Conservation (phyloP, 1,140 invertebrate genomes). For the Lasaia peninsularis region DNA sequence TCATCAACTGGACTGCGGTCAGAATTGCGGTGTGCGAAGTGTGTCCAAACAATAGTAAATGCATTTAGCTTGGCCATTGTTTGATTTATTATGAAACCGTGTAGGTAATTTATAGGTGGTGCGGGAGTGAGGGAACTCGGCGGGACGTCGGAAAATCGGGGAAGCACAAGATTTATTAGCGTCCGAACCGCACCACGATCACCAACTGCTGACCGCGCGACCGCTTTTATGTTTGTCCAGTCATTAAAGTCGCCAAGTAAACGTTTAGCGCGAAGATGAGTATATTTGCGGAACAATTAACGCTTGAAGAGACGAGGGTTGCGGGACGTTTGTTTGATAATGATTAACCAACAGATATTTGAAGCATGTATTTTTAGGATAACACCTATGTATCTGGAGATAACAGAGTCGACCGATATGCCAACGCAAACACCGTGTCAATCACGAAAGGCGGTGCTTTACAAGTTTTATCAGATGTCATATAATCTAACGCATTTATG, state of each 20-base stretch:
- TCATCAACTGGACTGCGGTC: constrained; percentile 36
- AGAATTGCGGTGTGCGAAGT: constrained; percentile 49
- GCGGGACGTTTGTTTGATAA: constrained; percentile 36
- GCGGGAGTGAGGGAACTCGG: constrained; percentile 42
- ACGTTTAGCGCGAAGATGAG: constrained; percentile 68
- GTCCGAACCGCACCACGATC: constrained; percentile 34
- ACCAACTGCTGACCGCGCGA: constrained; percentile 46
- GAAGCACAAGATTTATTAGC: constrained; percentile 69
- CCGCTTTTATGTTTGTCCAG: constrained; percentile 58
- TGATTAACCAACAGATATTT: constrained; percentile 29
- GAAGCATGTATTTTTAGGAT: constrained; percentile 33
- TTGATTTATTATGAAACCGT: constrained; percentile 69
- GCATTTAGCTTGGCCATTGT: constrained; percentile 66
- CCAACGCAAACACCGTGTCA: constrained; percentile 60
- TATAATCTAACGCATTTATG: constrained; percentile 73
- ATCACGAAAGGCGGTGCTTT: constrained; percentile 67
- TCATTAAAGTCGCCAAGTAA: constrained; percentile 70
- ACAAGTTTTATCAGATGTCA: constrained; percentile 68
- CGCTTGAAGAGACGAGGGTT: constrained; percentile 64
- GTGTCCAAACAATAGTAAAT: constrained; percentile 72
- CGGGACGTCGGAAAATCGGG: constrained; percentile 65
- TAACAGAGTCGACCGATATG: constrained; percentile 33
- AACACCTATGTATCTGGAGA: constrained; percentile 50
- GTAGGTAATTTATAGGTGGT: constrained; percentile 71
- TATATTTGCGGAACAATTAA: constrained; percentile 73